Evolutionary conservation across 2,113 vertebrate species (phyloP).

Genomic region (Psephotus haematonotus): DNA sequence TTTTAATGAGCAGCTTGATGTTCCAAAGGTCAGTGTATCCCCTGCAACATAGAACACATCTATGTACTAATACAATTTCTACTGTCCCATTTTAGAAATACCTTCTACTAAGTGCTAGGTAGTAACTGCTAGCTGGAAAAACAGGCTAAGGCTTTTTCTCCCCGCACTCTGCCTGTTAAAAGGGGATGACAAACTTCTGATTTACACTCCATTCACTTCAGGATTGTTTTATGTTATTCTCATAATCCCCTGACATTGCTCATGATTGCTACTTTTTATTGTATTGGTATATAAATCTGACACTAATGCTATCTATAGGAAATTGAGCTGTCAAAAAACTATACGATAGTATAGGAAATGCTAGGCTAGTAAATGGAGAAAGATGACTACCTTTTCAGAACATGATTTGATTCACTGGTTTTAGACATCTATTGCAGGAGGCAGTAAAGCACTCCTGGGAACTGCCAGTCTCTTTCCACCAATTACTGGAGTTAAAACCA

Average conservation of each 20-base stretch:
- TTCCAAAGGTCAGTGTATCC: background rate
- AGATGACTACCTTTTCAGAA: background rate
- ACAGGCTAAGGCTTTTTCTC: background rate
- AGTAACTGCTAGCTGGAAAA: background rate
- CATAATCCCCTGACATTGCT: background rate
- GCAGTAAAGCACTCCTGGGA: background rate
- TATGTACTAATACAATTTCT: background rate
- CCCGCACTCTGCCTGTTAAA: background rate
- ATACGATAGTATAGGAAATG: background rate
- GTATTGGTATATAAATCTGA: background rate
- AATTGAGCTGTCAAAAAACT: background rate
- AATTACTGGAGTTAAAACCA: background rate
- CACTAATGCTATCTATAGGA: background rate
- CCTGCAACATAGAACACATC: background rate
- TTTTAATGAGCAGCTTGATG: background rate
- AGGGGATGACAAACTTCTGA: background rate
- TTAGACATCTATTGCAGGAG: background rate
- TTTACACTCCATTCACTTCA: background rate
- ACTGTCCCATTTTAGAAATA: background rate
- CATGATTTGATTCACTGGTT: background rate
- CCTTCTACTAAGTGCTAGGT: background rate
- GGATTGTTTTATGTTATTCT: background rate
- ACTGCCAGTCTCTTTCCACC: background rate
- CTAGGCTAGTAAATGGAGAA: background rate
- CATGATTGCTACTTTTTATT: background rate